phyloP scores from a whole-genome alignment of 2,888 invertebrate genomes.

The Oxyscelio sp. region DNA sequence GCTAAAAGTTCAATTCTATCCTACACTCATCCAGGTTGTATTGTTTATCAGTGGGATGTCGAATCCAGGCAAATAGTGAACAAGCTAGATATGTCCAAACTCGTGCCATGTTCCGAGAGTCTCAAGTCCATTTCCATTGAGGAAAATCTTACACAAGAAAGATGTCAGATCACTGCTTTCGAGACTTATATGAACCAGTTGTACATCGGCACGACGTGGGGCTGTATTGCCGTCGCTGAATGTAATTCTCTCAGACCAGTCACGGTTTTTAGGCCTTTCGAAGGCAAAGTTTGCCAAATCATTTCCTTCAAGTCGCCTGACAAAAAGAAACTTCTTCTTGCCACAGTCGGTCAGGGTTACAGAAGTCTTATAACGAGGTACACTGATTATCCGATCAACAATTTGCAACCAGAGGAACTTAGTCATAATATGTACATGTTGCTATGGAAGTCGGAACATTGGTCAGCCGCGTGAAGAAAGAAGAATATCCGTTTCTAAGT shows the following conservation, averaged over 20 bases:
- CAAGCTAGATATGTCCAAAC: constrained; percentile 96
- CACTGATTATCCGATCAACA: constrained; percentile 89
- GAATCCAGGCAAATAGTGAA: constrained; percentile 91
- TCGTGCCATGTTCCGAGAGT: constrained; percentile 97
- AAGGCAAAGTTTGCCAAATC: constrained; percentile 92
- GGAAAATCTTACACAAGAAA: constrained; percentile 93
- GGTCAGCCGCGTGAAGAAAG: constrained; percentile 89
- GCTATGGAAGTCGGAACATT: constrained; percentile 93
- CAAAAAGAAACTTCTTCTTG: constrained; percentile 90
- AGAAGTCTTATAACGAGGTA: constrained; percentile 92
- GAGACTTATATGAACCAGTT: constrained; percentile 90
- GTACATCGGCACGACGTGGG: constrained; percentile 98
- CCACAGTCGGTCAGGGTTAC: constrained; percentile 95
- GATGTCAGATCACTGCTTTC: constrained; percentile 91
- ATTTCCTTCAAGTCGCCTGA: constrained; percentile 86
- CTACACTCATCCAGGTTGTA: constrained; percentile 95
- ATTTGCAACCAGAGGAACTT: constrained; percentile 86
- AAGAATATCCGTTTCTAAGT: neutral
- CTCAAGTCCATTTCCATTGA: constrained; percentile 97
- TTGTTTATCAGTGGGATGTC: constrained; percentile 96
- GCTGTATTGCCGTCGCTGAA: constrained; percentile 97
- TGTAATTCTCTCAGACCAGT: constrained; percentile 94
- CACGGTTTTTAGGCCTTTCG: constrained; percentile 97
- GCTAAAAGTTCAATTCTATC: constrained; percentile 92
- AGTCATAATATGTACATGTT: constrained; percentile 91